Evolutionary conservation across 2,797 vertebrate genomes (phyloP).

Genomic region (Sternarchorhynchus goeldii): DNA sequence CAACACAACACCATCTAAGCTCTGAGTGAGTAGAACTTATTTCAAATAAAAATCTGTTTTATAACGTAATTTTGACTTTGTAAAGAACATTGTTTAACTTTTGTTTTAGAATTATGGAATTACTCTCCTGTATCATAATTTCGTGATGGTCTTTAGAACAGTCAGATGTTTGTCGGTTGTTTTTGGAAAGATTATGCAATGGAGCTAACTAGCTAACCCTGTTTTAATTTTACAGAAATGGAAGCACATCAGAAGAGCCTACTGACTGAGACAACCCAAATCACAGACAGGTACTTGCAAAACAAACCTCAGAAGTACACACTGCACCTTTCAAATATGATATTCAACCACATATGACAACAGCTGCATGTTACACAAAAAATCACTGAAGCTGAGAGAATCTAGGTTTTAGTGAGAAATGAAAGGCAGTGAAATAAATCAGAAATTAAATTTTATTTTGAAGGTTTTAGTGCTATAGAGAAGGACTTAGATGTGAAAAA

Average conservation of each 20-base stretch:
- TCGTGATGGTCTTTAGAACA: slow-evolving; percentile 10
- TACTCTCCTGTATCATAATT: background rate
- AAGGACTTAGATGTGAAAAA: too few relatives aligned
- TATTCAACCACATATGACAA: too few relatives aligned
- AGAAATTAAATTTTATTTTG: too few relatives aligned
- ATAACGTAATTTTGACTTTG: background rate
- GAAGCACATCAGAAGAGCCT: slow-evolving; percentile 60
- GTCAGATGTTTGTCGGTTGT: background rate
- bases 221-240: slow-evolving; percentile 57
- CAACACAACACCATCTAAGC: background rate
- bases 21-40: slow-evolving; percentile 30
- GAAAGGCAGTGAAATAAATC: too few relatives aligned
- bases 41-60: background rate
- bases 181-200: background rate
- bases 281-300: slow-evolving; percentile 61
- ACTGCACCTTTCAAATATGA: too few relatives aligned
- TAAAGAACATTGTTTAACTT: background rate
- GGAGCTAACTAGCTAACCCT: slow-evolving; percentile 10
- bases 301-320: too few relatives aligned
- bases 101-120: background rate
- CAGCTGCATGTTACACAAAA: too few relatives aligned
- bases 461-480: too few relatives aligned
- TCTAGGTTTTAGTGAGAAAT: too few relatives aligned
- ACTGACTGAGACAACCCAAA: slow-evolving; percentile 47
- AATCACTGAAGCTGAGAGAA: too few relatives aligned